phyloP scores from a whole-genome alignment of 2,888 invertebrate species.

The Tribolium freemani region DNA sequence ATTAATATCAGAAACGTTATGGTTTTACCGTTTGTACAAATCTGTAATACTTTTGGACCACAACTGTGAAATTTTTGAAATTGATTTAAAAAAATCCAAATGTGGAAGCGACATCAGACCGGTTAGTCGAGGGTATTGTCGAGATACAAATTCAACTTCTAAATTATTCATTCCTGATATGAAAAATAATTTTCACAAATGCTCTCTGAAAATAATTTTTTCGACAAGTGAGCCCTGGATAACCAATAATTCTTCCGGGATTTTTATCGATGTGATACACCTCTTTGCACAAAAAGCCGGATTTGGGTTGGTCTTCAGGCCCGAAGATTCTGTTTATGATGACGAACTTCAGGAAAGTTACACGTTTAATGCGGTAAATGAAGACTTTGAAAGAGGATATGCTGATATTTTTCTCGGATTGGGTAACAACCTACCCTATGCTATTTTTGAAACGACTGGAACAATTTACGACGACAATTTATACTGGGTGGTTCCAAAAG shows the following conservation, averaged over 20 bases:
- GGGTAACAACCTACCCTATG: conserved; percentile 29
- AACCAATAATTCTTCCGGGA: conserved; percentile 23
- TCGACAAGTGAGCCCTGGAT: conserved; percentile 22
- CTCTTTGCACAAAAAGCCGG: conserved; percentile 20
- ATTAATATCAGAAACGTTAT: conserved; percentile 14
- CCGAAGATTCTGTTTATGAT: conserved; percentile 27
- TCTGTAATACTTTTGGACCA: conserved; percentile 30
- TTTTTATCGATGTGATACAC: conserved; percentile 29
- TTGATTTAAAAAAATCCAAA: conserved; percentile 37
- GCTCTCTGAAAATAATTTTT: conserved; percentile 30
- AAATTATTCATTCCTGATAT: conserved; percentile 23
- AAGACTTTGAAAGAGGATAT: conserved; percentile 34
- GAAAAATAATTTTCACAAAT: conserved; percentile 30
- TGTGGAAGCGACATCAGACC: conserved; percentile 20
- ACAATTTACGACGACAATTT: conserved; percentile 38
- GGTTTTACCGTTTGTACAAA: conserved; percentile 38
- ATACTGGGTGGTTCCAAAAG: conserved; percentile 42
- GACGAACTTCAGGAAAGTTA: conserved; percentile 31
- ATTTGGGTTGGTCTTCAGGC: conserved; percentile 19
- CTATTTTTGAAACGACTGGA: conserved; percentile 31
- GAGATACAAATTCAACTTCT: background rate
- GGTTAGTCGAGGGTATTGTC: conserved; percentile 5
- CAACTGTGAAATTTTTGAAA: conserved; percentile 19
- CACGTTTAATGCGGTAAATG: conserved; percentile 12
- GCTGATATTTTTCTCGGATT: conserved; percentile 42